Percentiles rank a stretch among this genome's conserved stretches.
Evolutionary conservation across 2,113 vertebrate species (phyloP).

Genomic region (Aythya baeri): DNA sequence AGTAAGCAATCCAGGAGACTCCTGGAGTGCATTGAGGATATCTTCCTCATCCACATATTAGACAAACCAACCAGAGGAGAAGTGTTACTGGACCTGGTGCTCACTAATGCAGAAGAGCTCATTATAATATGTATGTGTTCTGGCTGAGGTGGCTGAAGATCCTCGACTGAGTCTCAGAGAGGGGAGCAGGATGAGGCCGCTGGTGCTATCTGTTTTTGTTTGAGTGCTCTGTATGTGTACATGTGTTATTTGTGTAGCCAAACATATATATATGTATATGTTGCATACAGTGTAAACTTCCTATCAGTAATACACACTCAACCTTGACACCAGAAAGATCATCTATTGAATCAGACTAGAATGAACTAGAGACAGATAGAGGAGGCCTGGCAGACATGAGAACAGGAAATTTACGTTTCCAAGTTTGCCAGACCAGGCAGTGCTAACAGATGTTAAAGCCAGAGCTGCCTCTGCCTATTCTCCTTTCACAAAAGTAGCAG

Average conservation of each 20-base stretch:
- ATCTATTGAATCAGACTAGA: not conserved
- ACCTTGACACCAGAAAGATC: not conserved
- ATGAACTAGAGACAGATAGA: not conserved
- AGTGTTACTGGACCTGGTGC: no score
- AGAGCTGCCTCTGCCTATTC: not conserved
- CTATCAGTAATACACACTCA: accelerated
- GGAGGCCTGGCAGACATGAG: not conserved
- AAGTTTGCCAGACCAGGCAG: not conserved
- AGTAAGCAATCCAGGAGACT: no score
- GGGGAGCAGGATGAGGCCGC: not conserved
- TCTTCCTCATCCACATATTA: no score
- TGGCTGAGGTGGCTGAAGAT: not conserved
- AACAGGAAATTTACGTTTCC: not conserved
- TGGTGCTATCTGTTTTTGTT: not conserved
- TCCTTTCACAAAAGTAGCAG: not conserved
- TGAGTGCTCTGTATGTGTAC: not conserved
- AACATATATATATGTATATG: no score
- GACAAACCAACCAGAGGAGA: no score
- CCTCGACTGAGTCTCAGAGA: not conserved
- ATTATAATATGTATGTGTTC: not conserved
- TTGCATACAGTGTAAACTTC: not conserved
- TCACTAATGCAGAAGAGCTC: no score
- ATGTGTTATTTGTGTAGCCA: not conserved
- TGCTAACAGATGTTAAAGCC: not conserved
- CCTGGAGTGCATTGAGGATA: no score